Evolutionary conservation across 2,888 invertebrate genomes (phyloP).

Genomic region (Seladonia tumulorum): DNA sequence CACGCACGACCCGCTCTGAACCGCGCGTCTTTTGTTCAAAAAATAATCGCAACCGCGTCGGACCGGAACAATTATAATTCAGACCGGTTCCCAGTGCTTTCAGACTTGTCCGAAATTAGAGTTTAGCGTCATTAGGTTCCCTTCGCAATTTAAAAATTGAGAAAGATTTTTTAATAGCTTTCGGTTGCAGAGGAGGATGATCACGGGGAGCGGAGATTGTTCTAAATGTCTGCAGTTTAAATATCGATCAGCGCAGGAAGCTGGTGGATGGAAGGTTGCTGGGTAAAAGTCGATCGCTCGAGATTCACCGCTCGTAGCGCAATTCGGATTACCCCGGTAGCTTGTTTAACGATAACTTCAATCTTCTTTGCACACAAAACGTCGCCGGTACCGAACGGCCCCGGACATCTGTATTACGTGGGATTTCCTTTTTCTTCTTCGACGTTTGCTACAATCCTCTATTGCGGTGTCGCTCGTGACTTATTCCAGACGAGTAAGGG

Average conservation of each 20-base stretch:
- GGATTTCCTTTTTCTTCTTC: slow-evolving; percentile 44
- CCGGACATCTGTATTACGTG: slow-evolving; percentile 56
- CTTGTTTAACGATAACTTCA: slow-evolving; percentile 61
- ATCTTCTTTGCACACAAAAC: slow-evolving; percentile 55
- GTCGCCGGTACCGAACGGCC: slow-evolving; percentile 58
- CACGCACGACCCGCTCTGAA: background rate
- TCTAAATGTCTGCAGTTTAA: background rate
- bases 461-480: slow-evolving; percentile 70
- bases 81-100: no score
- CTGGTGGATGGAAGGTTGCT: background rate
- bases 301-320: slow-evolving; percentile 31
- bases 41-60: background rate
- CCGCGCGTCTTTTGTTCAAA: background rate
- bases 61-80: no score
- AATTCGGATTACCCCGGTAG: slow-evolving; percentile 48
- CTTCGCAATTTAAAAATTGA: background rate
- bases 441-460: slow-evolving; percentile 60
- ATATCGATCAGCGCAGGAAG: background rate
- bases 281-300: slow-evolving; percentile 8
- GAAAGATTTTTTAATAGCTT: background rate
- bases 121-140: no score
- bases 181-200: background rate
- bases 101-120: no score
- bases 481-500: slow-evolving; percentile 81
- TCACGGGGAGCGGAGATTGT: background rate